These are phyloP conservation scores for Burhinus bistriatus DNA, from an alignment of 2,113 vertebrate species.

Conservation along the genomic window DNA sequence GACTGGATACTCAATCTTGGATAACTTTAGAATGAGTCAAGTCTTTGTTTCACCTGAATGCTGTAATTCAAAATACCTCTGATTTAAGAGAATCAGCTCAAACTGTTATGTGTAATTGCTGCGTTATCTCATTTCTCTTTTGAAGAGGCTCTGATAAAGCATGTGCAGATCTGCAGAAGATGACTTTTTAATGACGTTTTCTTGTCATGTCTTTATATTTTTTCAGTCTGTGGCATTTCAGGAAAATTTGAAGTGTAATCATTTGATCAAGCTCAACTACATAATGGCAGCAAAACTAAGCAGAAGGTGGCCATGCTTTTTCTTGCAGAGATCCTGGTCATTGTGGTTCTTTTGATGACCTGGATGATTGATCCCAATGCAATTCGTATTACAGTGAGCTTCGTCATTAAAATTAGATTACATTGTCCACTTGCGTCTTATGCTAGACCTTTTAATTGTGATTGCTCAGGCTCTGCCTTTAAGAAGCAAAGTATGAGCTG, in stretches of 20 bases:
- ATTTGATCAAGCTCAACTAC: neutral
- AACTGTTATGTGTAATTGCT: neutral
- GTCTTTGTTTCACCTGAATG: neutral
- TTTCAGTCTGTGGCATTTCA: neutral
- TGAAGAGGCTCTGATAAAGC: neutral
- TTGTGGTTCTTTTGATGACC: neutral
- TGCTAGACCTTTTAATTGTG: neutral
- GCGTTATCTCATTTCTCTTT: neutral
- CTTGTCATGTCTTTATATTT: neutral
- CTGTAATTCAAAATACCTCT: neutral
- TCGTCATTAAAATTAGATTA: neutral
- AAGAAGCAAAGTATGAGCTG: neutral
- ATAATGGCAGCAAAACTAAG: neutral
- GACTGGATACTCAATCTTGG: neutral
- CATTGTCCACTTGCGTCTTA: neutral
- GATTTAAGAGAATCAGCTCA: neutral
- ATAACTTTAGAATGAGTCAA: neutral
- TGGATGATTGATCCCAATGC: neutral
- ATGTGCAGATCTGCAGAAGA: neutral
- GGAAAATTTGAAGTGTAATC: neutral
- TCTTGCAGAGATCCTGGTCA: neutral
- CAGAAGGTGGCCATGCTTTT: neutral
- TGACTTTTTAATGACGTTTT: neutral
- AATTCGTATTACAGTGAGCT: neutral
- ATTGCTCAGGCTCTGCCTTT: neutral